These are phyloP conservation scores for Neosalanx taihuensis DNA, from an alignment of 2,797 vertebrate genomes.

Conservation along the genomic window DNA sequence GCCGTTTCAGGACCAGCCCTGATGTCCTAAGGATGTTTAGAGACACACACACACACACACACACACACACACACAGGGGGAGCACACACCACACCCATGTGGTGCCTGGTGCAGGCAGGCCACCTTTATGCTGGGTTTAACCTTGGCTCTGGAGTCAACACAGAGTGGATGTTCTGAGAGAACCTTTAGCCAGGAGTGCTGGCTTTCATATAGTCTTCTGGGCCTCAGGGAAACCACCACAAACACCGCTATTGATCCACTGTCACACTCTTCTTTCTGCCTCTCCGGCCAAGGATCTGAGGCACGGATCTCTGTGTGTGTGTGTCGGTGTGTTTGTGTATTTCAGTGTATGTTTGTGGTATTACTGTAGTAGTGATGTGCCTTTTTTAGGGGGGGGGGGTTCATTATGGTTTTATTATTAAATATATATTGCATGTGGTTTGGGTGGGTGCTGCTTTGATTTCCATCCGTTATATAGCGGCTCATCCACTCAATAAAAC, in stretches of 20 bases:
- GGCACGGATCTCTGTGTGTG: slow-evolving; percentile 7
- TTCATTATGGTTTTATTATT: not conserved
- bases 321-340: slow-evolving; percentile 1
- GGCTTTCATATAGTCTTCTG: slow-evolving; percentile 62
- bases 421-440: not conserved
- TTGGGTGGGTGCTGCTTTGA: not conserved
- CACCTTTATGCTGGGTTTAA: slow-evolving; percentile 70
- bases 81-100: slow-evolving; percentile 19
- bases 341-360: slow-evolving; percentile 15
- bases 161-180: slow-evolving; percentile 66
- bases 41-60: not conserved
- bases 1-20: slow-evolving; percentile 28
- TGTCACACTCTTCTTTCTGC: slow-evolving; percentile 57
- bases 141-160: slow-evolving; percentile 72
- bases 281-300: not conserved
- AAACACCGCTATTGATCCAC: slow-evolving; percentile 76
- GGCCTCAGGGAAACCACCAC: slow-evolving; percentile 66
- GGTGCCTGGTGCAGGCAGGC: slow-evolving; percentile 60
- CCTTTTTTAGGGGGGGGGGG: rapidly evolving
- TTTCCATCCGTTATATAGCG: not conserved
- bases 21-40: slow-evolving; percentile 18
- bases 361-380: not conserved
- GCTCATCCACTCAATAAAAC: not conserved
- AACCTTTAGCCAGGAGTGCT: slow-evolving; percentile 65
- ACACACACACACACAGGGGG: not conserved